These are phyloP conservation scores for Melitaea cinxia DNA, from an alignment of 1,140 invertebrate genomes.

Conservation along the genomic window DNA sequence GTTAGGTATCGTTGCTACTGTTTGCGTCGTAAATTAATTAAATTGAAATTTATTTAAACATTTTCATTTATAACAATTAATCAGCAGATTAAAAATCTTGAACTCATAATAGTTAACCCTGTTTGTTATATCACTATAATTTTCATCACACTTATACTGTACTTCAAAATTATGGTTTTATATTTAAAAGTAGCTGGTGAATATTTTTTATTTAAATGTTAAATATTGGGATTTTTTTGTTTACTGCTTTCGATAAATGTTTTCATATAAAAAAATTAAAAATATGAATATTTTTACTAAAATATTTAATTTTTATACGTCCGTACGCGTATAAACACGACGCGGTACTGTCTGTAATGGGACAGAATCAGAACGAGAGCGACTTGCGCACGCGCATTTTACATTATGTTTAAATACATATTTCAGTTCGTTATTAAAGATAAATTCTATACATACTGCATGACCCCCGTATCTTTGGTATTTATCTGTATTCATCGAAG, in stretches of 20 bases:
- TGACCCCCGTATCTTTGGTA: background rate
- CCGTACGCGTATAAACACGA: conserved; percentile 39
- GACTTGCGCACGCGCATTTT: conserved; percentile 44
- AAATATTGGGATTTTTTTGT: background rate
- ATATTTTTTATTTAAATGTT: no score
- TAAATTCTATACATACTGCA: conserved; percentile 8
- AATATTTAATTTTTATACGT: conserved; percentile 7
- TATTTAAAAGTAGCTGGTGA: no score
- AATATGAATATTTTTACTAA: background rate
- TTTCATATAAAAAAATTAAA: background rate
- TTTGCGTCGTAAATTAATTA: background rate
- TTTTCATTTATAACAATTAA: background rate
- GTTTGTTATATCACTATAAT: background rate
- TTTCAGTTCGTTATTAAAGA: conserved; percentile 17
- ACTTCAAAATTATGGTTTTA: no score
- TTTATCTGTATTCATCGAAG: conserved; percentile 9
- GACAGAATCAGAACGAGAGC: conserved; percentile 38
- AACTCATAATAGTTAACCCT: background rate
- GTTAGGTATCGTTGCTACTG: no score
- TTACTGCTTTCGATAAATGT: background rate
- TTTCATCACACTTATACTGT: background rate
- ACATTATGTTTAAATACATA: background rate
- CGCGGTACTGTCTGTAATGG: conserved; percentile 39
- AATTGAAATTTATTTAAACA: background rate
- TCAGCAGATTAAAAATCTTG: background rate